Base-by-base conservation (phyloP, 2,888 invertebrate species). In the Conops quadrifasciatus region DNA sequence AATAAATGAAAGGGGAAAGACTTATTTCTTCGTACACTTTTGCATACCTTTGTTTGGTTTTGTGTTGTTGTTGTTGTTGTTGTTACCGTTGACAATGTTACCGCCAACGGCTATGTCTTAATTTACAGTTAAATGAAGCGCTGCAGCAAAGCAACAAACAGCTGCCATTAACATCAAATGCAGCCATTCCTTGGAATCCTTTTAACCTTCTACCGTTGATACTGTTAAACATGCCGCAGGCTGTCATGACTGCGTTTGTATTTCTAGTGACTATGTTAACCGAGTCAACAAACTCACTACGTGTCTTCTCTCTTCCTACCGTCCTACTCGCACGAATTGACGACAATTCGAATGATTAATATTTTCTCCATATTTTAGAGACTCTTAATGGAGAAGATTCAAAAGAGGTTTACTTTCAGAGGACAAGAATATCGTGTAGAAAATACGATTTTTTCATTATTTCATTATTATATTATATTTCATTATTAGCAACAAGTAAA, bases 11-110 rank as follows among this genome's bases (percentile, higher is more conserved):
- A 9, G 36, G 4, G 36, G 9, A 36, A 36, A 36, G 9, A 51
- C 16, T 60, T 60, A 28, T 60, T 28, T 28, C 24, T 24, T 24
- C n/a, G 36, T 45, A 47, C 11, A 24, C 9, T 16, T 65, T 47
- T 43, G 58, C 1, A 67, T 53, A n/a, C 43, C 60, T 21, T 26
- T 67, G 67, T 30, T 74, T 72, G 72, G 72, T 75, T 19, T 28
- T 19, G 59, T 59, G 19, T n/a, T 11, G 5, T 49, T 47, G 47
- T 15, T 28, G 30, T 16, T 59, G 67, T 13, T 59, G 47, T 58
- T 26, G 28, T 21, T 58, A 45, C 19, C 58, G 47, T 67, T 67
- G 59, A 59, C 47, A 47, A 28, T 67, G 59, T 7, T 4, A 28
- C 58, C 43, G 59, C 59, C 28, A 60, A 59, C 67, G 28, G 60